Base-by-base conservation (phyloP, 2,113 vertebrate species). In the Pluvialis apricaria region DNA sequence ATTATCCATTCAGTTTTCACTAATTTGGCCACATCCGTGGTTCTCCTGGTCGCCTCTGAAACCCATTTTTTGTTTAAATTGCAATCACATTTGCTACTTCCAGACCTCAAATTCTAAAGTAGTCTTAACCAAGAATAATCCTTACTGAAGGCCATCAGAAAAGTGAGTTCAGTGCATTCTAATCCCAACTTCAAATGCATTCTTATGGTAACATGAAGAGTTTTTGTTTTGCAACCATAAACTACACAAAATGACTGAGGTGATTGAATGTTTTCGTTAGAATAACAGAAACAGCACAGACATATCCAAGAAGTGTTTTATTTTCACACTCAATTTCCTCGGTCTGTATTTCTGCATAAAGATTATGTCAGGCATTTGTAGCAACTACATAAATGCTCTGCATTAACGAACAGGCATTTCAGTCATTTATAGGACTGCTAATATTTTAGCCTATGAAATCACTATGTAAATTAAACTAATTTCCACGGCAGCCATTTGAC, bases 391-490 rank as follows among this genome's bases (percentile, higher is more conserved):
- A 97, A 97, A 81, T 45, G 42, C 25, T 75, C 86, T 57, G 26
- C 42, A 80, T 62, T 85, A 96, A 86, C 34, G 13, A 96, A 93
- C 26, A 81, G 45, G 75, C 68, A 92, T 96, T 96, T 96, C 93
- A 78, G 85, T 86, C 72, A 92, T 57, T 88, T 92, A 93, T 61
- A 93, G 29, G n/a, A 92, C 51, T 94, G 86, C 44, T 91, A 96
- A 96, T 93, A 97, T 70, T 96, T 95, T 94, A 95, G 77, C 55
- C 88, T 87, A 85, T 80, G 61, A 97, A 95, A 93, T 86, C 82
- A 94, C 94, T 95, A 95, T 88, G 91, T 72, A 97, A 97, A 97
- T 96, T 77, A 61, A 94, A 90, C 73, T 95, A 51, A 86, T 81
- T 97, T 96, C 81, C 76, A 92, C 19, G 4, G 42, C 32, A 95